These are phyloP conservation scores for Ophion slaviceki DNA, from an alignment of 2,888 invertebrate species.

Conservation along the genomic window DNA sequence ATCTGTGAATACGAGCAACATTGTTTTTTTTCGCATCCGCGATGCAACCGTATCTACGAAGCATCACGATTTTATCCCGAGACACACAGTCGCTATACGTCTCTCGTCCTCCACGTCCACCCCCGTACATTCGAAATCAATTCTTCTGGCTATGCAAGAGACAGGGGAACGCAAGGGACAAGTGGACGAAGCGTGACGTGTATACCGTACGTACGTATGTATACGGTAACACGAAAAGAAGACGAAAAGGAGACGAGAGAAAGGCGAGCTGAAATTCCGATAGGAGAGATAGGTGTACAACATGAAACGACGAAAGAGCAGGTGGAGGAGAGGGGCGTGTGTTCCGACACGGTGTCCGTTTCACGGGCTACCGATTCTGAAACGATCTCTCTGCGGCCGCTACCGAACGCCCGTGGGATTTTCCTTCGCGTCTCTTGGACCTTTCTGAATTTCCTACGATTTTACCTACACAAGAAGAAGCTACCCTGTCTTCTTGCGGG, in stretches of 20 bases:
- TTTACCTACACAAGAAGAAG: constrained; percentile 16
- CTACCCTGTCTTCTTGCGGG: constrained; percentile 15
- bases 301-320: constrained; percentile 30
- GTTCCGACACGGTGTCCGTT: constrained; percentile 61
- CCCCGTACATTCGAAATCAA: constrained; percentile 52
- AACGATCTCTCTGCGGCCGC: constrained; percentile 53
- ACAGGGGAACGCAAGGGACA: constrained; percentile 12
- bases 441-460: constrained; percentile 44
- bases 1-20: background rate
- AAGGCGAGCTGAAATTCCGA: constrained; percentile 48
- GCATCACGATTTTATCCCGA: constrained; percentile 23
- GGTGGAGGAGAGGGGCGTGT: constrained; percentile 7
- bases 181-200: constrained; percentile 49
- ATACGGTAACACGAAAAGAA: constrained; percentile 32
- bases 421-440: constrained; percentile 19
- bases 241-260: constrained; percentile 38
- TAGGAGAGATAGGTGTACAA: constrained; percentile 31
- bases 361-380: constrained; percentile 61
- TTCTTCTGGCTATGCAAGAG: constrained; percentile 40
- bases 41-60: constrained; percentile 5
- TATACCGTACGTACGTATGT: constrained; percentile 5
- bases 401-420: constrained; percentile 52
- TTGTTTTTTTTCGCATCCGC: constrained; percentile 41
- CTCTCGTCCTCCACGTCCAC: background rate
- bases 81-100: background rate